Percentiles rank a stretch among this genome's conserved stretches.
Conservation (phyloP, 2,888 invertebrate species). For the Graphium colonna region DNA sequence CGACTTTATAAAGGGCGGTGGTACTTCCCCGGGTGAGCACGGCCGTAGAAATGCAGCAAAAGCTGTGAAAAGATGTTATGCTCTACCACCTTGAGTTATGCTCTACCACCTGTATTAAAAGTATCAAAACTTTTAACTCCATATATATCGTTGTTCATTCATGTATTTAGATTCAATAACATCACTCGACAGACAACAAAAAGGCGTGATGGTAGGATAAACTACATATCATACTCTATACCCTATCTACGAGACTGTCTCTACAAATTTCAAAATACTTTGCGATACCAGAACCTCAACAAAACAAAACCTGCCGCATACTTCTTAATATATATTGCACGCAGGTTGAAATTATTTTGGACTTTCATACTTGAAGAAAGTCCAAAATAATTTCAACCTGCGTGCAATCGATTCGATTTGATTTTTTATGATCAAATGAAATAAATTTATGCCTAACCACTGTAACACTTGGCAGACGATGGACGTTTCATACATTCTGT, state of each 20-base stretch:
- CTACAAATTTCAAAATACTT: neutral
- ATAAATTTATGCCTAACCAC: slow-evolving; percentile 9
- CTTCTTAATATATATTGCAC: neutral
- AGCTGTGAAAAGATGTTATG: too few species aligned
- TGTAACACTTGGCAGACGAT: slow-evolving; percentile 32
- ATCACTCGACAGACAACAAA: slow-evolving; percentile 30
- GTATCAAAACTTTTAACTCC: slow-evolving; percentile 40
- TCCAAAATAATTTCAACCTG: neutral
- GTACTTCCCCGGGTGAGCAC: too few species aligned
- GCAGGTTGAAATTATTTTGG: neutral
- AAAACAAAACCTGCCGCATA: too few species aligned
- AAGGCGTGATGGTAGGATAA: slow-evolving; percentile 37
- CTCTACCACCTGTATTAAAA: too few species aligned
- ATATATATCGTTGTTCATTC: slow-evolving; percentile 45
- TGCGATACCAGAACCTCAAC: too few species aligned
- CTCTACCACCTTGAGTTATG: too few species aligned
- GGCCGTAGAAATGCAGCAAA: too few species aligned
- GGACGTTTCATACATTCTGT: slow-evolving; percentile 33
- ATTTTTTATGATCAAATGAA: slow-evolving; percentile 2
- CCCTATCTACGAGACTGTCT: neutral
- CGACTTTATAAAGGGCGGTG: too few species aligned
- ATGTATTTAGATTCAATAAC: slow-evolving; percentile 44
- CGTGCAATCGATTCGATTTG: slow-evolving; percentile 1
- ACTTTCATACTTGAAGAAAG: neutral
- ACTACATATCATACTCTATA: slow-evolving; percentile 7